Percentiles rank a stretch among this genome's conserved stretches.
phyloP scores from a whole-genome alignment of 2,888 invertebrate genomes.

The Lasioglossum pauxillum region DNA sequence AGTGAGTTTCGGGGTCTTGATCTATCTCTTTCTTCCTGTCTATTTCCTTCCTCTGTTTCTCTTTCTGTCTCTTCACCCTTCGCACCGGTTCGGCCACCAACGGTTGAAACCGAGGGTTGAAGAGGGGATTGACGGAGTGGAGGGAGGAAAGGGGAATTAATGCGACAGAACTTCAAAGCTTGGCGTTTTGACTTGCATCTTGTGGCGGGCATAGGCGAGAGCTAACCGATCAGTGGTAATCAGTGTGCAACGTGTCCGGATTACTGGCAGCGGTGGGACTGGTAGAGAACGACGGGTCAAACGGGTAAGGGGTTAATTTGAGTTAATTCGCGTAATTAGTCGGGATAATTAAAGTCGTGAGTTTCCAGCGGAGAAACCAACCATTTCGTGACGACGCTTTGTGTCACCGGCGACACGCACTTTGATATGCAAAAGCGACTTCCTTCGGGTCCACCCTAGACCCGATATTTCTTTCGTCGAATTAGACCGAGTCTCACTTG shows the following conservation, averaged over 20 bases:
- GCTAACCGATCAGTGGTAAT: conserved; percentile 67
- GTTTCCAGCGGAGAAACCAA: conserved; percentile 63
- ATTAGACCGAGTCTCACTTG: not conserved
- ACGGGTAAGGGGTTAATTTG: conserved; percentile 80
- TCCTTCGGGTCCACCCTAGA: not conserved
- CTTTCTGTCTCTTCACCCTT: not conserved
- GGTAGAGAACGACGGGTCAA: conserved; percentile 62
- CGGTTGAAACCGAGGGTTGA: not conserved
- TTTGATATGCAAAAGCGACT: conserved; percentile 51
- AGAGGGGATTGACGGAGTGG: not conserved
- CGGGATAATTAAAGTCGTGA: conserved; percentile 79
- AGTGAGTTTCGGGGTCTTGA: conserved; percentile 14
- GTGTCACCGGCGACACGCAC: conserved; percentile 45
- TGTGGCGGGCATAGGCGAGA: conserved; percentile 58
- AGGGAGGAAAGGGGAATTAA: conserved; percentile 55
- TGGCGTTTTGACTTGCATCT: conserved; percentile 64
- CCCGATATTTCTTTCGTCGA: conserved; percentile 18
- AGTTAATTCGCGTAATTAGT: conserved; percentile 81
- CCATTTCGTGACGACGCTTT: conserved; percentile 52
- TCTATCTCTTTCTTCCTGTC: not conserved
- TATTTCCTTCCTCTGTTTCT: not conserved
- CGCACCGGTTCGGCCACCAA: conserved; percentile 9
- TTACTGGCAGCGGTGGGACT: conserved; percentile 59
- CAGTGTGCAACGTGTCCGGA: conserved; percentile 67
- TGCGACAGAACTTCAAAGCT: conserved; percentile 67